Percentiles rank a stretch among this genome's conserved stretches.
Conservation (phyloP, 2,113 vertebrate species). For the Apeltes quadracus region DNA sequence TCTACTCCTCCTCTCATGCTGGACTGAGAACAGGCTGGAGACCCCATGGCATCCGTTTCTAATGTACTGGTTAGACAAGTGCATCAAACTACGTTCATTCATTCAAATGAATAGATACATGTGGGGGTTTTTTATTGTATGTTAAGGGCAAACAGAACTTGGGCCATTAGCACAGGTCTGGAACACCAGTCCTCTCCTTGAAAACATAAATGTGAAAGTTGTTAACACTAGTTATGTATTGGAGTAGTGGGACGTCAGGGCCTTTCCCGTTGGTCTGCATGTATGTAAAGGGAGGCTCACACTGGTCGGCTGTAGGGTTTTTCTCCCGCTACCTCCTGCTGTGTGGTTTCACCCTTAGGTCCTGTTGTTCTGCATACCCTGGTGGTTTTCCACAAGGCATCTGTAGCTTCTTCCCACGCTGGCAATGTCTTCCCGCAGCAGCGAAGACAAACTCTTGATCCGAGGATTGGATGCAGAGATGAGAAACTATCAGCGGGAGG, state of each 20-base stretch:
- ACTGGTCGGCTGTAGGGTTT: background rate
- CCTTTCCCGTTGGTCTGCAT: background rate
- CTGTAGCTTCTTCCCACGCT: background rate
- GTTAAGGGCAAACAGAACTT: too few relatives aligned
- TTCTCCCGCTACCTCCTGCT: background rate
- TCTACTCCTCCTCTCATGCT: too few relatives aligned
- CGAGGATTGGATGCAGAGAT: background rate
- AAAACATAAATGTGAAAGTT: background rate
- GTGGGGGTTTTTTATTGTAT: too few relatives aligned
- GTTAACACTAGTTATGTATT: background rate
- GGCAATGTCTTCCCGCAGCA: background rate
- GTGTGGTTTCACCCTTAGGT: background rate
- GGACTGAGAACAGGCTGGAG: too few relatives aligned
- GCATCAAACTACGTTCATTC: too few relatives aligned
- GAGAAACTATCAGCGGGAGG: background rate
- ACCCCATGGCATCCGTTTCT: too few relatives aligned
- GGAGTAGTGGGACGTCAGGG: background rate
- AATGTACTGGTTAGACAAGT: too few relatives aligned
- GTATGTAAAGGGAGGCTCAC: background rate
- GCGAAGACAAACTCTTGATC: background rate
- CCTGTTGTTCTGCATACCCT: slow-evolving; percentile 3
- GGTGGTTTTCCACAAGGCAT: background rate
- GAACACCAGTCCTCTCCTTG: too few relatives aligned
- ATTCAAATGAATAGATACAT: too few relatives aligned
- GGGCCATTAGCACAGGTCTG: too few relatives aligned